Evolutionary conservation across 2,797 vertebrate genomes (phyloP).

Genomic region (Amazona ochrocephala): DNA sequence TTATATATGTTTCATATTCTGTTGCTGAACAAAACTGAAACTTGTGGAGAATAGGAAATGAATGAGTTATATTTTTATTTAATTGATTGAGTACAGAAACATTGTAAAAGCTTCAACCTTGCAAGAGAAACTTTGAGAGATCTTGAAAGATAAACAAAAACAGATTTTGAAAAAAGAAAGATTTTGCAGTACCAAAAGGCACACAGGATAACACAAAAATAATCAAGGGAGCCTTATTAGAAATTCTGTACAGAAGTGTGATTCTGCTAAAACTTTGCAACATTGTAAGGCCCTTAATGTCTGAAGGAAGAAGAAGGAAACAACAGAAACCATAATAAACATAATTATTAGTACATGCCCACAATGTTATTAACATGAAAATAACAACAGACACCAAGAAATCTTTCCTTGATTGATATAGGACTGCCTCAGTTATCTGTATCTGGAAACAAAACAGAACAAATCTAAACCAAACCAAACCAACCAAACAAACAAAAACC

Average conservation of each 20-base stretch:
- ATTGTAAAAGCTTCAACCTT: background rate
- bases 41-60: background rate
- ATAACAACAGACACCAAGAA: background rate
- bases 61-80: background rate
- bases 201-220: background rate
- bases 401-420: background rate
- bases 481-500: background rate
- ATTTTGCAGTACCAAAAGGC: background rate
- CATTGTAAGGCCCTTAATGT: background rate
- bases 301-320: background rate
- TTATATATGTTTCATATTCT: background rate
- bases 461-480: fast-evolving
- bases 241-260: background rate
- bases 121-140: background rate
- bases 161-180: background rate
- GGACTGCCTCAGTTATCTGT: background rate
- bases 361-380: background rate
- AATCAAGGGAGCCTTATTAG: background rate
- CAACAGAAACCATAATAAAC: background rate
- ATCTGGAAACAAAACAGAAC: background rate
- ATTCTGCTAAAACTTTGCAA: background rate
- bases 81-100: background rate
- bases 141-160: background rate
- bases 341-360: background rate
- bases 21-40: background rate